Conservation (phyloP, 2,888 invertebrate genomes). For the Rhagonycha fulva region DNA sequence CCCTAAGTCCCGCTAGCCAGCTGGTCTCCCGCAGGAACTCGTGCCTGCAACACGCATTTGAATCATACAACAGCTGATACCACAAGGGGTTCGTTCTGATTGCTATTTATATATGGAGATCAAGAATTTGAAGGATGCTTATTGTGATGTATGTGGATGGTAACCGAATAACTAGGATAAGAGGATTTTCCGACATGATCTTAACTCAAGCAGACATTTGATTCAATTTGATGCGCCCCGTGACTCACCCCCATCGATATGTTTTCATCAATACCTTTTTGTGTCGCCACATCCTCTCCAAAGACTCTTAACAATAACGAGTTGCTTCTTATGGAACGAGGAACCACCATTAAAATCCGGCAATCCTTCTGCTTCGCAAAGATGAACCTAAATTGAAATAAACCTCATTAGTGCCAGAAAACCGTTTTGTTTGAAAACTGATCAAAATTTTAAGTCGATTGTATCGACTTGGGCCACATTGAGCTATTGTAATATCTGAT, state of each 20-base stretch:
- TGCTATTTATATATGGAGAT: slow-evolving; percentile 32
- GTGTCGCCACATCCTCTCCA: slow-evolving; percentile 66
- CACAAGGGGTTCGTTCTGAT: slow-evolving; percentile 22
- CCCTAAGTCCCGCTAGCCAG: slow-evolving; percentile 80
- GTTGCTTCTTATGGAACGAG: slow-evolving; percentile 69
- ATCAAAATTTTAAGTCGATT: slow-evolving; percentile 24
- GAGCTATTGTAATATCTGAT: slow-evolving; percentile 33
- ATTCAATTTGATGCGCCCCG: slow-evolving; percentile 23
- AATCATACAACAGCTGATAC: slow-evolving; percentile 30
- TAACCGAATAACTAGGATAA: slow-evolving; percentile 20
- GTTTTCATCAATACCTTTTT: slow-evolving; percentile 55
- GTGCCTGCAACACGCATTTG: slow-evolving; percentile 61
- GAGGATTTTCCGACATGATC: slow-evolving; percentile 12
- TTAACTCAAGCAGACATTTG: slow-evolving; percentile 7
- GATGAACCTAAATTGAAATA: slow-evolving; percentile 62
- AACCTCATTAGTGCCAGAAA: neutral
- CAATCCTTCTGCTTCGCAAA: slow-evolving; percentile 78
- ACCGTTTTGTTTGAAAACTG: neutral
- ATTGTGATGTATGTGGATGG: slow-evolving; percentile 20
- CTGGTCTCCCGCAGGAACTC: slow-evolving; percentile 88
- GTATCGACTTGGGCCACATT: slow-evolving; percentile 29
- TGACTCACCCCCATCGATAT: neutral
- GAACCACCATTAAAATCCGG: slow-evolving; percentile 69
- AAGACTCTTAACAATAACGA: slow-evolving; percentile 75
- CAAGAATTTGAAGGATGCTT: slow-evolving; percentile 21